These are phyloP conservation scores for Drosophila ficusphila DNA, from an alignment of 1,140 invertebrate genomes.

Conservation along the genomic window DNA sequence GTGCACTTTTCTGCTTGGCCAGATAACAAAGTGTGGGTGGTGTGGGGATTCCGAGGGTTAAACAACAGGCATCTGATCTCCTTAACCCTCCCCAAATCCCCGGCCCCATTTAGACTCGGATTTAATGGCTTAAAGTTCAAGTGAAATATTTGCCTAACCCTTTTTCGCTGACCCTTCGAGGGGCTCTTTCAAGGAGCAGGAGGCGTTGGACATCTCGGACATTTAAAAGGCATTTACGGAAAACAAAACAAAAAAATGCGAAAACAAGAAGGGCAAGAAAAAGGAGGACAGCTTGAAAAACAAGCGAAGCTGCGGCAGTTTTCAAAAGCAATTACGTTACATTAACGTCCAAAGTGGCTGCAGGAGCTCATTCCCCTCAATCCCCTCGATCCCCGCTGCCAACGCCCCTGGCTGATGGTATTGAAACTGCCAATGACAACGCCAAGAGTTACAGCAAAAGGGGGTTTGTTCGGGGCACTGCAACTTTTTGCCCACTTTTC, in stretches of 20 bases:
- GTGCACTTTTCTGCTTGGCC: constrained; percentile 74
- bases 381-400: background rate
- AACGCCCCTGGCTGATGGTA: constrained; percentile 2
- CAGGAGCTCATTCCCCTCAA: constrained; percentile 2
- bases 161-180: constrained; percentile 41
- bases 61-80: constrained; percentile 35
- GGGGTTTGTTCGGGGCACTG: background rate
- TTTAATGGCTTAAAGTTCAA: constrained; percentile 77
- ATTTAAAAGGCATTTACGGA: constrained; percentile 54
- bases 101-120: constrained; percentile 30
- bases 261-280: constrained; percentile 5
- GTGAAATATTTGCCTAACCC: constrained; percentile 78
- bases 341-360: constrained; percentile 72
- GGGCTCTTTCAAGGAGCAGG: background rate
- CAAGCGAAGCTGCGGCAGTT: constrained; percentile 50
- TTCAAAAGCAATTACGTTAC: constrained; percentile 78
- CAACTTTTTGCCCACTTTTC: constrained; percentile 62
- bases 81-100: constrained; percentile 15
- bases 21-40: constrained; percentile 50
- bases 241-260: constrained; percentile 12
- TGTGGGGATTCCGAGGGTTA: background rate
- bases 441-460: background rate
- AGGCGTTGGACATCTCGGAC: constrained; percentile 17
- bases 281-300: constrained; percentile 34
- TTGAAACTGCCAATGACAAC: constrained; percentile 65